Evolutionary conservation across 2,888 invertebrate genomes (phyloP), one percentile per base, ranked within the genome.

Genomic region (Eretmocerus hayati): DNA sequence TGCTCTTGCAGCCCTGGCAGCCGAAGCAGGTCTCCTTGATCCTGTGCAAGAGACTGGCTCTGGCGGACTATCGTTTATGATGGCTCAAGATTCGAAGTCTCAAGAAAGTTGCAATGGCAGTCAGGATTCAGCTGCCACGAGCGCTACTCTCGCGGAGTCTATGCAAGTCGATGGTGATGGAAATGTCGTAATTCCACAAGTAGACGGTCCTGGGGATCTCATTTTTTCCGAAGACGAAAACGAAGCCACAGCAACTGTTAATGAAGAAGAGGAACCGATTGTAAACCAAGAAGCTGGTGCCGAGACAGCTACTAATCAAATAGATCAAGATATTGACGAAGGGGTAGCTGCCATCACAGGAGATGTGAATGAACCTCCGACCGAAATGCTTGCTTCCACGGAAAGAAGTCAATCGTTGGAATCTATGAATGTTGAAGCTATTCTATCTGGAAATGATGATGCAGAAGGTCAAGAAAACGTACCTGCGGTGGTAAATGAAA

Each of bases 21-120:
- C 80, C 1, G 81, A 81, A 61, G 79, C 81, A 22, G 80, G 80
- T 3, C 65, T 81, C 3, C 77, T 80, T 33, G 79, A 79, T 57
- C 77, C 79, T 0, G 69, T 70, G 16, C 71, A 69, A 42, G 71
- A 71, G 41, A 57, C 71, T 2, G 26, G 26, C 8, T 68, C 71
- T 0, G 65, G 67, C 5, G 62, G 65, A 23, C 43, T 71, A 8
- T 69, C 67, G 0, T 71, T 71, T 19, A 69, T 71, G 69, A 66
- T 71, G 11, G 56, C 71, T 3, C 49, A 66, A 0, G 66, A 70
- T 23, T 69, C 69, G 37, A 70, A 69, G 51, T 59, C 64, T n/a
- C 70, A 69, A 20, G 70, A 71, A 21, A 67, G 64, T 33, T 71
- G 71, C 52, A 71, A 71, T 16, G 71, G 71, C 1, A 70, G 65